Base-by-base conservation (phyloP, 2,888 invertebrate genomes). In the Blera fallax region DNA sequence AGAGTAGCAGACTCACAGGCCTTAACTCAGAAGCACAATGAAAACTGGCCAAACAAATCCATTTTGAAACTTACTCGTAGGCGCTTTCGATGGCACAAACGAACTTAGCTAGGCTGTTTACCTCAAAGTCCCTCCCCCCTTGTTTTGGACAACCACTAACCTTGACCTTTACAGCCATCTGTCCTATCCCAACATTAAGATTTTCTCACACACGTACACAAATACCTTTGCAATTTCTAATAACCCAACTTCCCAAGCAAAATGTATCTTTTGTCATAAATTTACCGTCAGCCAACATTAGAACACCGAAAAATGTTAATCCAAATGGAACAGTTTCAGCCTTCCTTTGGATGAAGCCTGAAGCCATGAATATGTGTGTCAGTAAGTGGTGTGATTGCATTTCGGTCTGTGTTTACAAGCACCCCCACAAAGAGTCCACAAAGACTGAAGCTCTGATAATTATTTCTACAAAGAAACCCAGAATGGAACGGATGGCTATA, bases 261-360 rank as follows among this genome's bases (percentile, higher is more conserved):
- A 60, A 52, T 52, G 43, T 69, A 78, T 69, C 62, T 70, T 27
- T 34, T 32, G 34, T 62, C 62, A 78, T 64, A 70, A 70, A 78
- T 78, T 60, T 50, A 10, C 16, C 29, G 6, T 18, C 43, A 34
- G 4, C 54, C 40, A 43, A 10, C 43, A 29, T 8, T 21, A 10
- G 21, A 50, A 34, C 34, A 32, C 32, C 32, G 11, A 52, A 60
- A 78, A 70, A 14, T 52, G 34, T 37, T 54, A 27, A 43, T 43
- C 54, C 54, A 10, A 18, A 60, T 50, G 37, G 27, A 37, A 72
- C 45, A 14, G 10, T n/a, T 70, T 24, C 10, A 21, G 8, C 5
- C 45, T 40, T 10, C 29, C 16, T 34, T 21, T 67, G 37, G 8
- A 5, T 4, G 34, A 24, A n/a, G 6, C 43, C 24, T 58, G 48